Evolutionary conservation across 2,113 vertebrate species (phyloP).

Genomic region (Grammomys dolichurus): DNA sequence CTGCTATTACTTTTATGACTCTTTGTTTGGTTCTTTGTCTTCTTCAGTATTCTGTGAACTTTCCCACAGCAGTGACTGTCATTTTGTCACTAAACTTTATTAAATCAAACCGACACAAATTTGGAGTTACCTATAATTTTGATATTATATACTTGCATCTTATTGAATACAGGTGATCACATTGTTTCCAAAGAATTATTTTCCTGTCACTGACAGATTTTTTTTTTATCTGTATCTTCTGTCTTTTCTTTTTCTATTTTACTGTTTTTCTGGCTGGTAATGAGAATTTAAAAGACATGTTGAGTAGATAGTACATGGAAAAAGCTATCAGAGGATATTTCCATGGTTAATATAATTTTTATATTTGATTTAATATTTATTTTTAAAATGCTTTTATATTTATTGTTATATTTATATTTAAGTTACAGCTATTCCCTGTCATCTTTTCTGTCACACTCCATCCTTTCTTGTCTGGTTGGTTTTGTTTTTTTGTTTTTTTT

Average conservation of each 20-base stretch:
- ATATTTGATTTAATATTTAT: neutral
- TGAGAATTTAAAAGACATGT: neutral
- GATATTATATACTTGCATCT: neutral
- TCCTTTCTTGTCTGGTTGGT: neutral
- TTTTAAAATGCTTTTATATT: neutral
- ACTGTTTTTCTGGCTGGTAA: conserved; percentile 1
- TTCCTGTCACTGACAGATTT: neutral
- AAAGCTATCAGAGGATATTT: conserved; percentile 13
- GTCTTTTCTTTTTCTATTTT: conserved; percentile 32
- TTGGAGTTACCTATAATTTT: conserved; percentile 48
- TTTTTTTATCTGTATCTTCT: neutral
- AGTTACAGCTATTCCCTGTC: neutral
- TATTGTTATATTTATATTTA: no score
- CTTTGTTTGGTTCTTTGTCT: conserved; percentile 40
- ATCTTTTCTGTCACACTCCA: neutral
- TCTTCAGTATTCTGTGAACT: neutral
- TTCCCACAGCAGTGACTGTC: neutral
- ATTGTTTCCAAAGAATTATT: conserved; percentile 11
- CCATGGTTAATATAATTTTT: neutral
- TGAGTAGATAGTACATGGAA: neutral
- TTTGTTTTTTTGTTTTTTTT: neutral
- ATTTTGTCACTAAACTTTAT: conserved; percentile 48
- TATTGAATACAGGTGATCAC: conserved; percentile 8
- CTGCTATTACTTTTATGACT: neutral
- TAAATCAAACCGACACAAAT: conserved; percentile 23